These are phyloP conservation scores for Blastobasis lacticolella DNA, from an alignment of 2,888 invertebrate genomes.

Conservation along the genomic window DNA sequence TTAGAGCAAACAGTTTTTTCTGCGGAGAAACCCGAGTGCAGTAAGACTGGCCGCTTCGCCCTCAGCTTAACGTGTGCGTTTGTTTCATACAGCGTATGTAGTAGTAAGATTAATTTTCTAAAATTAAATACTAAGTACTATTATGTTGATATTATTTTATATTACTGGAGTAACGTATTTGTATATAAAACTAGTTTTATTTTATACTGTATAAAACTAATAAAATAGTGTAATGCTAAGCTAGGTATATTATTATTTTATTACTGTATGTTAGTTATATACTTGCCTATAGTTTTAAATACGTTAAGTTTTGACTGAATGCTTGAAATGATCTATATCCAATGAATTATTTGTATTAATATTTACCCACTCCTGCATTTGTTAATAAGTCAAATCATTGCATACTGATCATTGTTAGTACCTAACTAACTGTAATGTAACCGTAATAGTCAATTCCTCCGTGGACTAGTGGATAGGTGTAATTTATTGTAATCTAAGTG, in stretches of 20 bases:
- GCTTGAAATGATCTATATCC: constrained; percentile 48
- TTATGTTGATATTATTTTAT: constrained; percentile 43
- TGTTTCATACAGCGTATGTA: no score
- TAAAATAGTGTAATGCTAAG: constrained; percentile 10
- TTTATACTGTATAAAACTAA: constrained; percentile 32
- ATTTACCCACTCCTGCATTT: constrained; percentile 30
- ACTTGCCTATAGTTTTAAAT: constrained; percentile 57
- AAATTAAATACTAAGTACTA: no score
- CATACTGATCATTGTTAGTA: constrained; percentile 25
- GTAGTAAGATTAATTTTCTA: no score
- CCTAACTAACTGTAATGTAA: constrained; percentile 33
- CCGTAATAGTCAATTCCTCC: constrained; percentile 39
- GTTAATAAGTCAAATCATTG: constrained; percentile 42
- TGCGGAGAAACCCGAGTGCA: no score
- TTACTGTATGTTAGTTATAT: constrained; percentile 40
- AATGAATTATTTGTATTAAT: not conserved
- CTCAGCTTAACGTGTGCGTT: constrained; percentile 1
- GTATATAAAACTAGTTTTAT: constrained; percentile 25
- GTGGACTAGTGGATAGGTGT: constrained; percentile 33
- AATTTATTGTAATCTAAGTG: constrained; percentile 27
- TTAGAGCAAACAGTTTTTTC: no score
- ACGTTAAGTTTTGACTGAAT: constrained; percentile 63
- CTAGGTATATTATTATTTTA: constrained; percentile 19
- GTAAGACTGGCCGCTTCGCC: constrained; percentile 3
- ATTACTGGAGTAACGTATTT: constrained; percentile 42